Evolutionary conservation across 2,113 vertebrate species (phyloP).

Genomic region (Xenus cinereus): DNA sequence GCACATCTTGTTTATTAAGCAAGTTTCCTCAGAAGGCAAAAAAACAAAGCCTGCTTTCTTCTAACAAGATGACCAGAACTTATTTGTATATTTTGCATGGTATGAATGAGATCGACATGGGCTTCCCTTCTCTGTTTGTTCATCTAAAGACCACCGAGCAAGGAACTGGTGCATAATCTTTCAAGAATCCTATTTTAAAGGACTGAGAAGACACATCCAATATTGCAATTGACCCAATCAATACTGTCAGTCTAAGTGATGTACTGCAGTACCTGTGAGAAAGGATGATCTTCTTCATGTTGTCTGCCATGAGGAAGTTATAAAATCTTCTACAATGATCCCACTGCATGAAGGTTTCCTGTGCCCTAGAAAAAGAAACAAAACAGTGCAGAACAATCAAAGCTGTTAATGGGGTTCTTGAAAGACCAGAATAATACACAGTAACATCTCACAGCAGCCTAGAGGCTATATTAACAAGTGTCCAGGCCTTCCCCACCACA

Average conservation of each 20-base stretch:
- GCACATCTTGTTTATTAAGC: neutral
- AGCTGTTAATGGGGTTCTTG: neutral
- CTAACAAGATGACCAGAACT: neutral
- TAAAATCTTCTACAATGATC: conserved; percentile 97
- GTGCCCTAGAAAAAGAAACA: conserved; percentile 77
- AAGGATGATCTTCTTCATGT: conserved; percentile 99
- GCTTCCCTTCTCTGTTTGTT: neutral
- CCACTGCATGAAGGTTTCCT: conserved; percentile 99
- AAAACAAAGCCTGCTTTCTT: neutral
- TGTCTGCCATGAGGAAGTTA: conserved; percentile 99
- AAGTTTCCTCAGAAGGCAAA: neutral
- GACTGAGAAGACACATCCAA: neutral
- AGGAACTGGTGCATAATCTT: neutral
- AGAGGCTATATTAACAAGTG: neutral
- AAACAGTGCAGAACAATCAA: neutral
- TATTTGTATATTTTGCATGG: neutral
- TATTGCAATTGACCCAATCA: neutral
- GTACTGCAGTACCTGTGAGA: conserved; percentile 86
- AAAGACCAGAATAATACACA: neutral
- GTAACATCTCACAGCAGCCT: neutral
- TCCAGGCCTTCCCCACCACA: neutral
- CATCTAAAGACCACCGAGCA: neutral
- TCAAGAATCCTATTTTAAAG: neutral
- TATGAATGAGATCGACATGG: neutral
- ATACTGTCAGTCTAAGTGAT: neutral